These are phyloP conservation scores for Agrilus cyanescens DNA, from an alignment of 2,888 invertebrate genomes.

Conservation along the genomic window DNA sequence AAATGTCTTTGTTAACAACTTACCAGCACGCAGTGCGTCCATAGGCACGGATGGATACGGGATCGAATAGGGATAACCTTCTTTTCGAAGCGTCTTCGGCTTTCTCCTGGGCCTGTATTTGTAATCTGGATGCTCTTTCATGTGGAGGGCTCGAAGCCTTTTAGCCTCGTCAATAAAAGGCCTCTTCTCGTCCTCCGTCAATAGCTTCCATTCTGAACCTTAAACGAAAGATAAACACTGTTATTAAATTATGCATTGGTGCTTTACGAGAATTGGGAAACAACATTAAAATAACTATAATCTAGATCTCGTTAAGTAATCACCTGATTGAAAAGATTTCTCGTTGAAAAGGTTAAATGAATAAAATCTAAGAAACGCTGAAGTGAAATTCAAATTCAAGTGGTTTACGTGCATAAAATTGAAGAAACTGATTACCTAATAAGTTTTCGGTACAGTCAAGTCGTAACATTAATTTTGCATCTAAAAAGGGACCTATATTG, in stretches of 20 bases:
- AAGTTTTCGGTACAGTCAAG: no score
- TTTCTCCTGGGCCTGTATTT: constrained; percentile 85
- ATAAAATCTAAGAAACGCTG: no score
- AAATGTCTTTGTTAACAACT: constrained; percentile 25
- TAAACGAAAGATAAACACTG: constrained; percentile 19
- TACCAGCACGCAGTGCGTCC: constrained; percentile 78
- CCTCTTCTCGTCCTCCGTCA: constrained; percentile 88
- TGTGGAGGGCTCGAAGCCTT: constrained; percentile 83
- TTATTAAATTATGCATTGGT: background rate
- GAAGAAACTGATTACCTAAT: no score
- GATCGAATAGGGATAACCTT: constrained; percentile 85
- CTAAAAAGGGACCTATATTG: no score
- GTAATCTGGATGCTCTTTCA: constrained; percentile 92
- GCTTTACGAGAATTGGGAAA: no score
- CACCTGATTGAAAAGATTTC: background rate
- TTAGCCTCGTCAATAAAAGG: constrained; percentile 98
- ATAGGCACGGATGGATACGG: constrained; percentile 86
- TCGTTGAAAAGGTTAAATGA: background rate
- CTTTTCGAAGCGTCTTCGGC: constrained; percentile 78
- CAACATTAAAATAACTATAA: no score
- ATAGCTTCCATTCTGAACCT: constrained; percentile 93
- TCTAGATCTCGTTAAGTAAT: background rate
- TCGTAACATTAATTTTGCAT: no score
- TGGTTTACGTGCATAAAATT: no score
- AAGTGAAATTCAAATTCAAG: no score